A percentile compares a stretch with the other conserved stretches of the same genome.
phyloP scores from a whole-genome alignment of 2,888 invertebrate species.

The Yponomeuta malinellus region DNA sequence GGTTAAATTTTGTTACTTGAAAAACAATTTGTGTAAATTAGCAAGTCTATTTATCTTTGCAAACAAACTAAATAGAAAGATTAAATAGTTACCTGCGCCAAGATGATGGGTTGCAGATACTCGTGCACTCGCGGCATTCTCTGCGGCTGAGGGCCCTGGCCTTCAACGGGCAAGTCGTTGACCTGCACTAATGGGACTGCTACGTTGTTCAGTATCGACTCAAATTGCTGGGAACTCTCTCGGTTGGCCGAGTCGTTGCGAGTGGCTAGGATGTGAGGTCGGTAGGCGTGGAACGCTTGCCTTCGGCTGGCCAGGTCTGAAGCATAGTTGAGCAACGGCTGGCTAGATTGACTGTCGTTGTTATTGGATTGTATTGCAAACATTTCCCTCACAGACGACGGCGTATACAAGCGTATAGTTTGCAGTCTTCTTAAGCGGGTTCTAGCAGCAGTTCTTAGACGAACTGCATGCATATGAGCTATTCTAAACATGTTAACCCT shows the following conservation, averaged over 20 bases:
- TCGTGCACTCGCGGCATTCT: constrained; percentile 60
- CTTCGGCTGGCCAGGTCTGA: constrained; percentile 26
- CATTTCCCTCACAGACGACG: constrained; percentile 63
- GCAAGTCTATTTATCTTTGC: too few species aligned
- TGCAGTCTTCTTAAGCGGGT: constrained; percentile 58
- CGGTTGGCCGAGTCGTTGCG: constrained; percentile 29
- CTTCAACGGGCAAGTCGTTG: constrained; percentile 73
- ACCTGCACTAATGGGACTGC: constrained; percentile 77
- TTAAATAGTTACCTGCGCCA: constrained; percentile 55
- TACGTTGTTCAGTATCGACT: constrained; percentile 49
- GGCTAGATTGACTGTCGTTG: constrained; percentile 37
- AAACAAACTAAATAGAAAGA: background rate
- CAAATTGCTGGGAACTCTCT: constrained; percentile 40
- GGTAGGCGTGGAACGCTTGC: constrained; percentile 36
- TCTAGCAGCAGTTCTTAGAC: constrained; percentile 56
- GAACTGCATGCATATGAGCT: constrained; percentile 59
- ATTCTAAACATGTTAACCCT: constrained; percentile 59
- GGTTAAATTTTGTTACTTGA: too few species aligned
- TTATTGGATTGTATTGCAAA: constrained; percentile 45
- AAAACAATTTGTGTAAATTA: too few species aligned
- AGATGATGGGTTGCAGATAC: constrained; percentile 64
- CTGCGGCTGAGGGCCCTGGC: constrained; percentile 36
- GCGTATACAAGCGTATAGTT: constrained; percentile 60
- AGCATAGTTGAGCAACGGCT: constrained; percentile 26
- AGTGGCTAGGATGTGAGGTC: constrained; percentile 41